Percentiles rank a stretch among this genome's conserved stretches.
These are phyloP conservation scores for Archaeoteleia sp. DNA, from an alignment of 2,888 invertebrate genomes.

Conservation along the genomic window DNA sequence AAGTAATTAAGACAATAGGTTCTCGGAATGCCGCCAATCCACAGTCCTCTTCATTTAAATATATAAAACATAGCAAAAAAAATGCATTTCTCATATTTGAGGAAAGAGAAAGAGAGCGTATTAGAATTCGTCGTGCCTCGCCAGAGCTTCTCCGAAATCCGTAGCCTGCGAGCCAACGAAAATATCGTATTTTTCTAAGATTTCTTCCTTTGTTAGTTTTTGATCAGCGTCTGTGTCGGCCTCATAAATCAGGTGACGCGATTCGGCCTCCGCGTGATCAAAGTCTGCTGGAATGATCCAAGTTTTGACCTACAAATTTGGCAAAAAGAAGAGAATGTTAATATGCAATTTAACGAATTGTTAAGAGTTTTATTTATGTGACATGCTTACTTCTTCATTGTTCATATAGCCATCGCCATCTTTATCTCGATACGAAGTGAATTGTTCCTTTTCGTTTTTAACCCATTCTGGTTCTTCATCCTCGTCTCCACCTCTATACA, in stretches of 20 bases:
- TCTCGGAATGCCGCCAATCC: too few relatives aligned
- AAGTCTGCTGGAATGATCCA: constrained; percentile 98
- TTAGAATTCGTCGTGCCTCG: constrained; percentile 96
- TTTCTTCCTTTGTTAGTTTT: constrained; percentile 90
- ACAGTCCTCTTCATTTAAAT: too few relatives aligned
- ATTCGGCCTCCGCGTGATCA: constrained; percentile 97
- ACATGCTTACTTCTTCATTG: constrained; percentile 82
- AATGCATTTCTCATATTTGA: background rate
- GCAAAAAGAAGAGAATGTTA: too few relatives aligned
- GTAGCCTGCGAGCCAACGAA: constrained; percentile 99
- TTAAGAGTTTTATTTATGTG: constrained; percentile 5
- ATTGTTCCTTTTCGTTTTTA: constrained; percentile 93
- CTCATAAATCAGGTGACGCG: constrained; percentile 95
- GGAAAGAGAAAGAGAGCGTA: background rate
- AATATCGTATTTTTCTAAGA: constrained; percentile 95
- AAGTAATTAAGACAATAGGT: too few relatives aligned
- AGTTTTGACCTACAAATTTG: constrained; percentile 78
- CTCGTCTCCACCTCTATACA: constrained; percentile 86
- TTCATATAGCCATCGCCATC: constrained; percentile 95
- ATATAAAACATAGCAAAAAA: too few relatives aligned
- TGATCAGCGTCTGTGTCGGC: constrained; percentile 95
- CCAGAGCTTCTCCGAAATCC: constrained; percentile 97
- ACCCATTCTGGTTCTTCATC: constrained; percentile 97
- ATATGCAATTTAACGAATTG: too few relatives aligned
- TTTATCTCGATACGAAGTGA: constrained; percentile 86